phyloP scores from a whole-genome alignment of 2,888 invertebrate species.

The Athalia circularis region DNA sequence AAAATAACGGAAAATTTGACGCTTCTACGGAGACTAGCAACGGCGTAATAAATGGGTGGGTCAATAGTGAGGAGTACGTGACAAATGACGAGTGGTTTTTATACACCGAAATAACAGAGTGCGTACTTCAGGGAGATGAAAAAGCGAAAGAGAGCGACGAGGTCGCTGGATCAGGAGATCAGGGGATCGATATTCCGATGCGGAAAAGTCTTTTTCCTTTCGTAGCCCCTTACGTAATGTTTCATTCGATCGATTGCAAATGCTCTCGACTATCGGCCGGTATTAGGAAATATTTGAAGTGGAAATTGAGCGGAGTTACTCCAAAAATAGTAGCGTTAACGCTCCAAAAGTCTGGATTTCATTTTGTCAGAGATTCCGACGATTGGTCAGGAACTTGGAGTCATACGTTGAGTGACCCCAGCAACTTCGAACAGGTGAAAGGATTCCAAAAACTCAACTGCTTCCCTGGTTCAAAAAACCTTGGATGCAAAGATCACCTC shows the following conservation, averaged over 20 bases:
- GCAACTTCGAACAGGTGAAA: slow-evolving; percentile 85
- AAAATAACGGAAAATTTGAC: neutral
- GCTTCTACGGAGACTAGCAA: slow-evolving; percentile 38
- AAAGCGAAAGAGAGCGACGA: neutral
- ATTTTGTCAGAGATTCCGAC: slow-evolving; percentile 77
- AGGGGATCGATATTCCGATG: slow-evolving; percentile 10
- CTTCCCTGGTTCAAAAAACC: slow-evolving; percentile 96
- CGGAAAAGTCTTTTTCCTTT: slow-evolving; percentile 80
- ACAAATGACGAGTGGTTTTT: slow-evolving; percentile 34
- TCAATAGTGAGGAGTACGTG: neutral
- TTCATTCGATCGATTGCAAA: slow-evolving; percentile 81
- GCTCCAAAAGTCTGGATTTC: slow-evolving; percentile 87
- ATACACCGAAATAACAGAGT: slow-evolving; percentile 38
- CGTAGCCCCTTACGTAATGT: slow-evolving; percentile 87
- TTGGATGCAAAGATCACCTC: slow-evolving; percentile 93
- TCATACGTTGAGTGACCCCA: slow-evolving; percentile 65
- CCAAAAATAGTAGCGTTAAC: slow-evolving; percentile 92
- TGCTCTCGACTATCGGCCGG: slow-evolving; percentile 79
- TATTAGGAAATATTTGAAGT: slow-evolving; percentile 86
- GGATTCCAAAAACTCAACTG: slow-evolving; percentile 96
- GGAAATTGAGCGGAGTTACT: slow-evolving; percentile 94
- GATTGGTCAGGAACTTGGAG: slow-evolving; percentile 95
- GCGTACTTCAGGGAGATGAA: slow-evolving; percentile 10
- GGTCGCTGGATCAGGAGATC: slow-evolving; percentile 1
- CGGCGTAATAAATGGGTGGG: neutral